Evolutionary conservation across 1,140 invertebrate species (phyloP).

Genomic region (Sesamia nonagrioides): DNA sequence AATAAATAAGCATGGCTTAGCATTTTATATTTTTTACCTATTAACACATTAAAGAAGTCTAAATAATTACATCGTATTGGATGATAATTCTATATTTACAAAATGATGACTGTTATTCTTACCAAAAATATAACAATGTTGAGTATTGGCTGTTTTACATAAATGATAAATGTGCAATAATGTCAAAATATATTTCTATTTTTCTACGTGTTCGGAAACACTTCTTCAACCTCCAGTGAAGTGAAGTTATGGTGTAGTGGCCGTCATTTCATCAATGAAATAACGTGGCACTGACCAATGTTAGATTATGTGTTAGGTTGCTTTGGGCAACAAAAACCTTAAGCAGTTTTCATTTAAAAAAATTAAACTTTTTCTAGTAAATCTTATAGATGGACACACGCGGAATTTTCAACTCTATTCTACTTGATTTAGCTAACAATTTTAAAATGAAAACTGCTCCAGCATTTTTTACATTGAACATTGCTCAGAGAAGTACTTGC

Average conservation of each 20-base stretch:
- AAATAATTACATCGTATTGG: conserved; percentile 1
- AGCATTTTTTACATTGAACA: too few relatives aligned
- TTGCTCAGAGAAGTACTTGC: too few relatives aligned
- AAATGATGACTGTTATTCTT: conserved; percentile 1
- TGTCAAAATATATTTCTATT: background rate
- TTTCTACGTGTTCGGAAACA: too few relatives aligned
- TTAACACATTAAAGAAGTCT: conserved; percentile 11
- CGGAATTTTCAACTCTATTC: too few relatives aligned
- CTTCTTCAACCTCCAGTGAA: too few relatives aligned
- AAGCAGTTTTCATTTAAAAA: too few relatives aligned
- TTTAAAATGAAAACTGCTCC: too few relatives aligned
- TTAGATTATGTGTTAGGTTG: too few relatives aligned
- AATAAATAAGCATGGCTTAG: conserved; percentile 41
- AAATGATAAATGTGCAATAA: background rate
- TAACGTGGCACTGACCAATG: background rate
- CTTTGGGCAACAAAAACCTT: too few relatives aligned
- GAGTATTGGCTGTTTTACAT: background rate
- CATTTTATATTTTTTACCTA: conserved; percentile 37
- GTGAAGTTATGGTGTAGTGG: background rate
- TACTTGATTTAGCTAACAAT: too few relatives aligned
- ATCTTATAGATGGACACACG: too few relatives aligned
- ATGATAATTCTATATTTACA: conserved; percentile 9
- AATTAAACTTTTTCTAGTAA: too few relatives aligned
- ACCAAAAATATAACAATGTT: conserved; percentile 2
- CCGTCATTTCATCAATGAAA: background rate